These are phyloP conservation scores for Leptatherina wallacei DNA, from an alignment of 2,797 vertebrate species.

Conservation along the genomic window DNA sequence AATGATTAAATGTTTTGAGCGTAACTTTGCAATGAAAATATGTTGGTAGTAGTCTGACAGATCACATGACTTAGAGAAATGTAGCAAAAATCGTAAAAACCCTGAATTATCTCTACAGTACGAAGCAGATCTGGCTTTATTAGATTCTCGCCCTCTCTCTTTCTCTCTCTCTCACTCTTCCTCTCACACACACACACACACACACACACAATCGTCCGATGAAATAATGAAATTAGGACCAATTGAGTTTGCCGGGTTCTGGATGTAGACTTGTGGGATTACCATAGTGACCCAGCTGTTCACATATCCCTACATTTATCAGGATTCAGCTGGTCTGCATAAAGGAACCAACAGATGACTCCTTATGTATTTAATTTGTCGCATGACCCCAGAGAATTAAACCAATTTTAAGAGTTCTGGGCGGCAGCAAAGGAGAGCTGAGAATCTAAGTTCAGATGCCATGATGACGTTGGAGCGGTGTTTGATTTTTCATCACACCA, in stretches of 20 bases:
- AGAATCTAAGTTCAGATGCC: slow-evolving; percentile 35
- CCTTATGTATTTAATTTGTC: slow-evolving; percentile 79
- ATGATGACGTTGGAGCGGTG: slow-evolving; percentile 6
- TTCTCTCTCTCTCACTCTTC: slow-evolving; percentile 9
- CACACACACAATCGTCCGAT: slow-evolving; percentile 45
- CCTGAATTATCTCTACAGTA: slow-evolving; percentile 6
- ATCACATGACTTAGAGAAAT: slow-evolving; percentile 22
- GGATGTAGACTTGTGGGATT: slow-evolving; percentile 49
- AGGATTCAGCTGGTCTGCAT: slow-evolving; percentile 63
- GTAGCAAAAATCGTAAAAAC: slow-evolving; percentile 23
- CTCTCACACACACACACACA: slow-evolving; percentile 3
- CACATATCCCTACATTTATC: slow-evolving; percentile 36
- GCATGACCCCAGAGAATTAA: slow-evolving; percentile 78
- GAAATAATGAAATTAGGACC: slow-evolving; percentile 76
- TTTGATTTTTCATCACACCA: not conserved
- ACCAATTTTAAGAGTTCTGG: slow-evolving; percentile 64
- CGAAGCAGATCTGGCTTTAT: slow-evolving; percentile 34
- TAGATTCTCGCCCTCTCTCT: slow-evolving; percentile 44
- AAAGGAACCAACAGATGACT: slow-evolving; percentile 70
- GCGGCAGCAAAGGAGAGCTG: slow-evolving; percentile 22
- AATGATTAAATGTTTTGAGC: not conserved
- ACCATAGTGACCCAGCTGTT: slow-evolving; percentile 74
- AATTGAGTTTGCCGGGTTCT: slow-evolving; percentile 78
- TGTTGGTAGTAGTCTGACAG: not conserved
- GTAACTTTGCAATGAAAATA: not conserved